Evolutionary conservation across 2,113 vertebrate genomes (phyloP).

Genomic region (Corythoichthys intestinalis): DNA sequence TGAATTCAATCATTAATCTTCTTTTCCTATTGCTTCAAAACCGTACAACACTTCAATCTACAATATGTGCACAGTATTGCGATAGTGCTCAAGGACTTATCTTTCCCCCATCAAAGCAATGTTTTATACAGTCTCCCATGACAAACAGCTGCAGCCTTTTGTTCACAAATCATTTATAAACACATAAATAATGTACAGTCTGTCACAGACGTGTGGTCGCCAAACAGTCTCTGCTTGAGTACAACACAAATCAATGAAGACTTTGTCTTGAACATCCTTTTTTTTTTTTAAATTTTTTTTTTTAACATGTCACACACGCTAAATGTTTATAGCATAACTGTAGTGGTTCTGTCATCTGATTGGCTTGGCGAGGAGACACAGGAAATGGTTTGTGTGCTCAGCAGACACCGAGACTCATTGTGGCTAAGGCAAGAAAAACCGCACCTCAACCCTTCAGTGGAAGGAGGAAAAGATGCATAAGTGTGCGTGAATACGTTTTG

Average conservation of each 20-base stretch:
- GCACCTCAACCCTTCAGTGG: slow-evolving; percentile 56
- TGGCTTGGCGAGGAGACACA: slow-evolving; percentile 56
- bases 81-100: slow-evolving; percentile 31
- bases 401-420: slow-evolving; percentile 66
- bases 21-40: slow-evolving; percentile 8
- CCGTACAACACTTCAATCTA: slow-evolving; percentile 20
- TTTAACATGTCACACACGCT: slow-evolving; percentile 22
- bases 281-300: slow-evolving; percentile 6
- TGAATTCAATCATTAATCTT: slow-evolving; percentile 27
- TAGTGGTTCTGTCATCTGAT: slow-evolving; percentile 48
- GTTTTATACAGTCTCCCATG: slow-evolving; percentile 13
- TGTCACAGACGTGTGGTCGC: slow-evolving; percentile 16
- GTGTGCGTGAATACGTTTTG: slow-evolving; percentile 38
- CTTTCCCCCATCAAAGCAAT: slow-evolving; percentile 30
- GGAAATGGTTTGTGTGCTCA: slow-evolving; percentile 67
- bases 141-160: slow-evolving; percentile 23
- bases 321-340: slow-evolving; percentile 27
- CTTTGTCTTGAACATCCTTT: slow-evolving; percentile 23
- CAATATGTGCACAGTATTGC: slow-evolving; percentile 16
- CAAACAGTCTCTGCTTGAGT: neutral
- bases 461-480: slow-evolving; percentile 41
- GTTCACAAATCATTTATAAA: slow-evolving; percentile 29
- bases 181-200: slow-evolving; percentile 27
- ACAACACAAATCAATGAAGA: slow-evolving; percentile 42
- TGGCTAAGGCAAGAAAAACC: slow-evolving; percentile 59